phyloP scores from a whole-genome alignment of 2,888 invertebrate species.

The Drosophila atroscutellata region DNA sequence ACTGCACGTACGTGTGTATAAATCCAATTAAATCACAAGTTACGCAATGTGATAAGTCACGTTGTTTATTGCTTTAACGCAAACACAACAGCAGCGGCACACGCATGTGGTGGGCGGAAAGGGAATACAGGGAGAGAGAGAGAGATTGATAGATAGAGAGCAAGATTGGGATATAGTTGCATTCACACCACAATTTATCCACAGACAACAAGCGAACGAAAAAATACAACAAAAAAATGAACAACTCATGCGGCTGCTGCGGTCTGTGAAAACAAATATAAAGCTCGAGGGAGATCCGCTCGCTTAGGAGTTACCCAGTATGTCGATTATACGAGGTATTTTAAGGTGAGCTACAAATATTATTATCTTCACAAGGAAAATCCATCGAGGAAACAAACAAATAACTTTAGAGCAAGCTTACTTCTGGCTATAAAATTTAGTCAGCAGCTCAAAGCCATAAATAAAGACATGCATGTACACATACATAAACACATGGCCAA shows the following conservation, averaged over 20 bases:
- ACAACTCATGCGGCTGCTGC: conserved; percentile 59
- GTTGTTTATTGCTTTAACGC: conserved; percentile 76
- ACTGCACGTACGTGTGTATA: conserved; percentile 50
- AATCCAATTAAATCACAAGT: conserved; percentile 82
- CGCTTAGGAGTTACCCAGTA: neutral
- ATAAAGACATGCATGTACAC: neutral
- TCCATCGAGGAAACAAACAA: neutral
- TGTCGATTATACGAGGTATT: neutral
- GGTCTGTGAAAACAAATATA: conserved; percentile 35
- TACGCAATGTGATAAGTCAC: conserved; percentile 81
- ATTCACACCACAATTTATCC: conserved; percentile 71
- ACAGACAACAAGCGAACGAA: conserved; percentile 61
- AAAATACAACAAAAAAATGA: conserved; percentile 28
- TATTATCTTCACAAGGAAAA: neutral
- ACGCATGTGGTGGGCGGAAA: neutral
- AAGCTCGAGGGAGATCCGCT: neutral
- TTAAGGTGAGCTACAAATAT: neutral
- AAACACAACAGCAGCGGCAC: conserved; percentile 21
- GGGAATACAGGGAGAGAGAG: neutral
- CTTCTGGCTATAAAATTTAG: conserved; percentile 22
- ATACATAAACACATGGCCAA: neutral
- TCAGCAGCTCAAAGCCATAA: conserved; percentile 22
- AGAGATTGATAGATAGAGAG: no score
- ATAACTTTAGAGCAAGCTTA: neutral
- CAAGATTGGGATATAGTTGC: conserved; percentile 12